Percentiles rank a stretch among this genome's conserved stretches.
phyloP scores from a whole-genome alignment of 1,140 invertebrate species.

The Rhopalosiphum padi region DNA sequence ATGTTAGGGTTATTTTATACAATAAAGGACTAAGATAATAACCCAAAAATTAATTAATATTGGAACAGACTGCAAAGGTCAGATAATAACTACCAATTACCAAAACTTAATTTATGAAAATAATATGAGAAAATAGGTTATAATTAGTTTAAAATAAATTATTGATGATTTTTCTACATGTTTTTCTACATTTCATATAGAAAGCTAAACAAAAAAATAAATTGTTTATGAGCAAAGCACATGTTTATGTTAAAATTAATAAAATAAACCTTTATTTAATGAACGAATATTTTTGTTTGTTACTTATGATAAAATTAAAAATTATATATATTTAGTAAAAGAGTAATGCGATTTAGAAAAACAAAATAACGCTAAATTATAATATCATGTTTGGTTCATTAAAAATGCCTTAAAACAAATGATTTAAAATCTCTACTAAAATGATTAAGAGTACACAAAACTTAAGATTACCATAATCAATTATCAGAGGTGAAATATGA shows the following conservation, averaged over 20 bases:
- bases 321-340: not conserved
- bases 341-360: not conserved
- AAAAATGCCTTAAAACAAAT: not conserved
- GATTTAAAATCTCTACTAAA: no score
- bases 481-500: not conserved
- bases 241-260: not conserved
- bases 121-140: not conserved
- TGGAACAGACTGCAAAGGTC: not conserved
- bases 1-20: not conserved
- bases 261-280: not conserved
- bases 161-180: not conserved
- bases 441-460: not conserved
- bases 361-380: not conserved
- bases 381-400: not conserved
- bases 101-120: not conserved
- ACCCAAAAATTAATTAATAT: conserved; percentile 33
- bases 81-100: conserved; percentile 17
- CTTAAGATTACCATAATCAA: not conserved
- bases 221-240: not conserved
- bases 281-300: not conserved
- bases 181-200: not conserved
- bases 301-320: not conserved
- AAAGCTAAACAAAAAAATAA: not conserved
- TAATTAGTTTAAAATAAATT: not conserved
- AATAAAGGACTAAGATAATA: not conserved